phyloP scores from a whole-genome alignment of 1,140 invertebrate genomes.

The Pemphigus obesinymphae region DNA sequence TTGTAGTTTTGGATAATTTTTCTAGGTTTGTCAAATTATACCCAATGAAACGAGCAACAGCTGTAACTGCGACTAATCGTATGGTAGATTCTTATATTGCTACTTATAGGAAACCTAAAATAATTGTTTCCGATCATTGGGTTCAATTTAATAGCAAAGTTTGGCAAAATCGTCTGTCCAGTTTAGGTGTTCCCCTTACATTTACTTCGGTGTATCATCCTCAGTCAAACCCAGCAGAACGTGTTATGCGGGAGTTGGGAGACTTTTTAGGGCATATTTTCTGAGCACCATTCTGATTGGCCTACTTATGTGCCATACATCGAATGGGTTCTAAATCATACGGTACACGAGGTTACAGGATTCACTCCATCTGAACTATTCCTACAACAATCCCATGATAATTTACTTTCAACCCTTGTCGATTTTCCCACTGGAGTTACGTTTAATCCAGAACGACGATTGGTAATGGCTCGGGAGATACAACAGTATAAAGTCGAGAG shows the following conservation, averaged over 20 bases:
- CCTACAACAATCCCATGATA: no score
- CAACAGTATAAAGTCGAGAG: not conserved
- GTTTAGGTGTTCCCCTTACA: not conserved
- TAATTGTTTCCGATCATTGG: not conserved
- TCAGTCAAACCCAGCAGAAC: not conserved
- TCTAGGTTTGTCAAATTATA: not conserved
- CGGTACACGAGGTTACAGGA: no score
- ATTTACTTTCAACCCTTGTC: no score
- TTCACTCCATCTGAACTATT: no score
- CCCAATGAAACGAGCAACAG: not conserved
- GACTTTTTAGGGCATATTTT: not conserved
- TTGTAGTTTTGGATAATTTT: not conserved
- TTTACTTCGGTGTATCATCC: not conserved
- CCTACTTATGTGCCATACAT: no score
- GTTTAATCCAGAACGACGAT: no score
- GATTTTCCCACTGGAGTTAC: no score
- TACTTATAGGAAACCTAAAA: not conserved
- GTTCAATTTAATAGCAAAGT: not conserved
- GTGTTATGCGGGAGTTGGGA: not conserved
- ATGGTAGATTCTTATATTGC: no score
- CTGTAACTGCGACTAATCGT: not conserved
- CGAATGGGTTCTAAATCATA: no score
- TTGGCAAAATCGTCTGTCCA: not conserved
- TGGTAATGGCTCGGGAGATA: no score
- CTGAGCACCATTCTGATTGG: not conserved